Percentiles rank a stretch among this genome's conserved stretches.
Evolutionary conservation across 2,113 vertebrate species (phyloP).

Genomic region (Rafetus swinhoei): DNA sequence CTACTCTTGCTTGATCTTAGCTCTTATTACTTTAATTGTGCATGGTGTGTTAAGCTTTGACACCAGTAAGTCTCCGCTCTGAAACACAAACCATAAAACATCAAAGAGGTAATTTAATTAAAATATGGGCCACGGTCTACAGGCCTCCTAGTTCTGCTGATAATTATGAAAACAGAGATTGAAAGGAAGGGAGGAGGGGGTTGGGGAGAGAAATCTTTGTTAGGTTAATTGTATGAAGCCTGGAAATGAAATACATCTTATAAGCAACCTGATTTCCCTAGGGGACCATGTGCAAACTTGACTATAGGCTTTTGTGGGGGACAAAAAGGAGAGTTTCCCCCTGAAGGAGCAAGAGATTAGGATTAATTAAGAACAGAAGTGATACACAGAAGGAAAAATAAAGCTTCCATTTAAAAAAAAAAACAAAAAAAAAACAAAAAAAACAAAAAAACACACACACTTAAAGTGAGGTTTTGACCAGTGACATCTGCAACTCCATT

Average conservation of each 20-base stretch:
- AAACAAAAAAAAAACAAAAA: background rate
- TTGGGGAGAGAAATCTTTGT: background rate
- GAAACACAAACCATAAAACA: background rate
- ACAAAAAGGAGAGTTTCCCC: background rate
- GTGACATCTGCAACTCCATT: background rate
- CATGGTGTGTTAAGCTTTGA: background rate
- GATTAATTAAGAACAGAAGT: conserved; percentile 18
- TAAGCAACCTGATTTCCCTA: conserved; percentile 39
- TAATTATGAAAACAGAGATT: conserved; percentile 35
- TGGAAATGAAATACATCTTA: background rate
- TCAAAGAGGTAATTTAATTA: background rate
- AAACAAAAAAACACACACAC: too few relatives aligned
- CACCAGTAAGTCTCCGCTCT: background rate
- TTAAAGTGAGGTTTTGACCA: background rate
- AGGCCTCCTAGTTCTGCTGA: background rate
- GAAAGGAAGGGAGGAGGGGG: background rate
- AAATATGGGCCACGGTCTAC: background rate
- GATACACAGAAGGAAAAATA: conserved; percentile 18
- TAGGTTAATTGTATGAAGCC: conserved; percentile 40
- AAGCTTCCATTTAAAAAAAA: conserved; percentile 16
- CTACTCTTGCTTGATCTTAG: background rate
- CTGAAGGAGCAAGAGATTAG: background rate
- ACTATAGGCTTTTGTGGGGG: background rate
- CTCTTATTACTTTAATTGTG: background rate
- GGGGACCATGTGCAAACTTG: background rate